Base-by-base conservation (phyloP, 2,797 vertebrate genomes). In the Microctenopoma steveboyesi region DNA sequence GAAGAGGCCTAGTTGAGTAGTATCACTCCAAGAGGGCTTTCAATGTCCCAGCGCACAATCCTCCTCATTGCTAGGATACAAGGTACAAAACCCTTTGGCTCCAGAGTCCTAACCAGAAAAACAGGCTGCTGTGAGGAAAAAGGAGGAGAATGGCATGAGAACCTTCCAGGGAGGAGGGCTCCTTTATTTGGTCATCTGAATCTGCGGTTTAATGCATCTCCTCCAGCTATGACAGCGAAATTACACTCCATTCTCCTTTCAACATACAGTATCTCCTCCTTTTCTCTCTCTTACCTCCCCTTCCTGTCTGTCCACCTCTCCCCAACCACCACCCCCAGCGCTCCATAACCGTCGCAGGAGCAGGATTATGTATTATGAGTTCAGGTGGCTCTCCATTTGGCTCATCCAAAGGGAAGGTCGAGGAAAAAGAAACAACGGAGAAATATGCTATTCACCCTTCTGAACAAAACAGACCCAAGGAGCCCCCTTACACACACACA, bases 41-140 rank as follows among this genome's bases (percentile, higher is more conserved):
- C 57, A 87, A 68, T 43, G 42, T 51, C 58, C 69, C 63, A 66
- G 50, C 56, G 64, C 48, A 69, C 76, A 79, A 70, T 67, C 64
- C 59, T 65, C 46, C 16, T 33, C 71, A 81, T 79, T 86, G 84
- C 87, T 85, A 81, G 78, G 83, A 83, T 79, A 84, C 76, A 81
- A 80, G 64, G 49, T 72, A 81, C 64, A 85, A 82, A 87, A 83
- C 63, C 64, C 68, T 78, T 64, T 46, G 57, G 56, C 61, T 76
- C 69, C 46, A 69, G 30, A 60, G 63, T 28, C 30, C 14, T 33
- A 53, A 69, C 50, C 64, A 84, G 72, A 70, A 64, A 73, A 77
- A 64, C 72, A 61, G 73, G 69, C 35, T 35, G 8, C 50, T 64
- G 48, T 43, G 64, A 76, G 66, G 53, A 69, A 51, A 68, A 74